Evolutionary conservation across 2,888 invertebrate species (phyloP).

Genomic region (Elmis aenea): DNA sequence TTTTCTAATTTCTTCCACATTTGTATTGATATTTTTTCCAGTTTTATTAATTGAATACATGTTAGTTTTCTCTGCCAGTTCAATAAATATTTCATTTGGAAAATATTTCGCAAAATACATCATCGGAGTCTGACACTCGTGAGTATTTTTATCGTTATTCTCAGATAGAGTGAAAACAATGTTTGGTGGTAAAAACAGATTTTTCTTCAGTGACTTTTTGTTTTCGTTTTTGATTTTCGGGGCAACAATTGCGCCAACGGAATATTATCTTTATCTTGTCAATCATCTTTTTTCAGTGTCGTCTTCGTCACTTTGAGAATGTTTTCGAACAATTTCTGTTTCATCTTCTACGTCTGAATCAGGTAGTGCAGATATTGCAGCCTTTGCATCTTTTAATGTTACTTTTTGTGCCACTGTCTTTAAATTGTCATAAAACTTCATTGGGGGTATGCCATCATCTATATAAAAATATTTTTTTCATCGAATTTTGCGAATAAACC

Average conservation of each 20-base stretch:
- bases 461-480: no score
- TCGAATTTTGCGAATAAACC: no score
- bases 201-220: conserved; percentile 5
- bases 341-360: conserved; percentile 9
- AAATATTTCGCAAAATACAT: conserved; percentile 18
- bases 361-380: no score
- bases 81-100: conserved; percentile 9
- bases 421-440: no score
- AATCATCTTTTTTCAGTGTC: conserved; percentile 3
- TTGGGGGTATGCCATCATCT: no score
- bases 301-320: not conserved
- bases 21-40: conserved; percentile 15
- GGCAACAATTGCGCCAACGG: conserved; percentile 5
- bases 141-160: conserved; percentile 6
- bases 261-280: conserved; percentile 8
- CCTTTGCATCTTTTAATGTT: not conserved
- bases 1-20: conserved; percentile 15
- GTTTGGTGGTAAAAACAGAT: conserved; percentile 5
- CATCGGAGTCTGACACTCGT: conserved; percentile 11
- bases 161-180: conserved; percentile 1
- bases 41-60: conserved; percentile 17
- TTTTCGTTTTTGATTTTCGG: conserved; percentile 1
- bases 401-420: no score
- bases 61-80: conserved; percentile 16
- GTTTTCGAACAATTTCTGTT: no score